phyloP scores from a whole-genome alignment of 2,113 vertebrate genomes.

The Nanorana parkeri region DNA sequence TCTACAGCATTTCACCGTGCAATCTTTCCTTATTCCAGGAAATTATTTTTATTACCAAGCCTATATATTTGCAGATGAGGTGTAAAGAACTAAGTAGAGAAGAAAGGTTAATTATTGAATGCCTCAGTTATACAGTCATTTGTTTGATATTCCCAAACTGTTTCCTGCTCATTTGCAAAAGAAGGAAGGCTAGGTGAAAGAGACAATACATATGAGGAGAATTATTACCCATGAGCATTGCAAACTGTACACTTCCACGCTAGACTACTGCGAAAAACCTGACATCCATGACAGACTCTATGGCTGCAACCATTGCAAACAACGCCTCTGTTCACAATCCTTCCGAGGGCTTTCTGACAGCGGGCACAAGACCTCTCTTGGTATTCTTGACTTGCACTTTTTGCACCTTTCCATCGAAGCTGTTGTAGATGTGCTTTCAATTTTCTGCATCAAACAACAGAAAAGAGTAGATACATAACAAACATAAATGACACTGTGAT shows the following conservation, averaged over 20 bases:
- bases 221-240: constrained; percentile 81
- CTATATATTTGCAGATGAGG: no score
- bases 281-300: constrained; percentile 83
- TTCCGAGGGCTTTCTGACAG: constrained; percentile 80
- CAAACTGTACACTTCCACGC: constrained; percentile 89
- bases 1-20: no score
- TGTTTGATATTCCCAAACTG: no score
- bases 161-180: no score
- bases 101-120: no score
- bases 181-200: no score
- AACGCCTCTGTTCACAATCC: constrained; percentile 79
- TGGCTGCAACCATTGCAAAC: constrained; percentile 90
- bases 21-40: no score
- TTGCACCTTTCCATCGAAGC: constrained; percentile 74
- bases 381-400: constrained; percentile 65
- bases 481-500: background rate
- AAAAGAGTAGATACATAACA: background rate
- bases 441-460: constrained; percentile 72
- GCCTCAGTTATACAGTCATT: no score
- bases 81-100: no score
- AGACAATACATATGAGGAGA: no score
- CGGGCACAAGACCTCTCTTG: constrained; percentile 80
- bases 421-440: constrained; percentile 84
- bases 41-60: no score
- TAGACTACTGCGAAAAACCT: constrained; percentile 66